A percentile compares a stretch with the other conserved stretches of the same genome.
Conservation (phyloP, 2,797 vertebrate species). For the Acridotheres tristis region DNA sequence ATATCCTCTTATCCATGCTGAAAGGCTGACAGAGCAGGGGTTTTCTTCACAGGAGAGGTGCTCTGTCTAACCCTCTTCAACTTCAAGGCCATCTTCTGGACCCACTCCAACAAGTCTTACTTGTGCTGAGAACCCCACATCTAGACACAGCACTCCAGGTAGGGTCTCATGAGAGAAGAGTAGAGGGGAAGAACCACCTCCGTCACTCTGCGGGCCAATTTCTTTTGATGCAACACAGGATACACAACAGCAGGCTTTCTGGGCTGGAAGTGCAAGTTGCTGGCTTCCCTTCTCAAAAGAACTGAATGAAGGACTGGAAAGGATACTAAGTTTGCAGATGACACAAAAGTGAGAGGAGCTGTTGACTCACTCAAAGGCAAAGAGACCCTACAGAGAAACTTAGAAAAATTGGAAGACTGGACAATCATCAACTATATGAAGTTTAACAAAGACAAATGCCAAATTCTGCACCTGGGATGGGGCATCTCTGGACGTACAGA, state of each 20-base stretch:
- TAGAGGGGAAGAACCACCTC: neutral
- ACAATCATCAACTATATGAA: neutral
- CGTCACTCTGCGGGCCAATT: rapidly evolving
- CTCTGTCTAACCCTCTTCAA: neutral
- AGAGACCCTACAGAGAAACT: neutral
- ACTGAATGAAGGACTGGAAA: neutral
- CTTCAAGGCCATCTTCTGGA: neutral
- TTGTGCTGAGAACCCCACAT: neutral
- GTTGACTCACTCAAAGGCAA: neutral
- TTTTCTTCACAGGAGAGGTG: neutral
- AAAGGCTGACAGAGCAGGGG: neutral
- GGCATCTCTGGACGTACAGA: neutral
- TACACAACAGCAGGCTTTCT: neutral
- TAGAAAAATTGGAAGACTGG: neutral
- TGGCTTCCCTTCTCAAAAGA: neutral
- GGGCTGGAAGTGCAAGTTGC: neutral
- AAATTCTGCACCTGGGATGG: neutral
- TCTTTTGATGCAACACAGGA: neutral
- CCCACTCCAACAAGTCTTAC: neutral
- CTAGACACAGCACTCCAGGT: neutral
- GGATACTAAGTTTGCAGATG: neutral
- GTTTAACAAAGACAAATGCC: neutral
- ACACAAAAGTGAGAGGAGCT: neutral
- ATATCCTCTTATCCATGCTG: neutral
- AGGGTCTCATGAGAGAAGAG: neutral